Evolutionary conservation across 2,888 invertebrate genomes (phyloP).

Genomic region (Oxystoma pomonae): DNA sequence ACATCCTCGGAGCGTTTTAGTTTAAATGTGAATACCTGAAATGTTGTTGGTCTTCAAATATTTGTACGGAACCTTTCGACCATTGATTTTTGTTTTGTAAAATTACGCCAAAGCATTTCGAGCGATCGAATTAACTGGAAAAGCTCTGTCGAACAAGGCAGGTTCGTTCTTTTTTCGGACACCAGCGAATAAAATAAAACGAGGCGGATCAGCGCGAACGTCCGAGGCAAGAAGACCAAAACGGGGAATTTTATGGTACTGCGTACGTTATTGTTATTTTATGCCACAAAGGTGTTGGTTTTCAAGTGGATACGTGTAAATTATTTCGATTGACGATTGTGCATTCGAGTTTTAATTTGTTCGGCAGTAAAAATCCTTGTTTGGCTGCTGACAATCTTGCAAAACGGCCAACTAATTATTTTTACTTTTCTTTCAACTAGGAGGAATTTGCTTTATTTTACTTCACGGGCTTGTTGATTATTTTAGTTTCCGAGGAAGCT

Average conservation of each 20-base stretch:
- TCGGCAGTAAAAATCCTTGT: neutral
- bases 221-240: slow-evolving; percentile 18
- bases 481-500: neutral
- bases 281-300: slow-evolving; percentile 1
- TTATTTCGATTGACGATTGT: slow-evolving; percentile 3
- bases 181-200: slow-evolving; percentile 24
- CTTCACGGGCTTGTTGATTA: neutral
- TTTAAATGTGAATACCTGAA: slow-evolving; percentile 35
- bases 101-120: slow-evolving; percentile 36
- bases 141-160: slow-evolving; percentile 33
- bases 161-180: slow-evolving; percentile 29
- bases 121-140: slow-evolving; percentile 35
- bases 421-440: neutral
- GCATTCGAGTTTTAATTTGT: neutral
- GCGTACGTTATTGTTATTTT: slow-evolving; percentile 1
- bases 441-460: neutral
- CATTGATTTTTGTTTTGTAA: slow-evolving; percentile 40
- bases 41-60: slow-evolving; percentile 33
- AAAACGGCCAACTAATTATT: neutral
- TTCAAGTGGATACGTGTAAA: slow-evolving; percentile 2
- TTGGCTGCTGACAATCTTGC: neutral
- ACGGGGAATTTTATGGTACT: slow-evolving; percentile 27
- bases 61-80: slow-evolving; percentile 32
- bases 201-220: slow-evolving; percentile 11
- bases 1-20: slow-evolving; percentile 37